Evolutionary conservation across 2,113 vertebrate species (phyloP), one percentile per base, ranked within the genome.

Genomic region (Pungitius pungitius): DNA sequence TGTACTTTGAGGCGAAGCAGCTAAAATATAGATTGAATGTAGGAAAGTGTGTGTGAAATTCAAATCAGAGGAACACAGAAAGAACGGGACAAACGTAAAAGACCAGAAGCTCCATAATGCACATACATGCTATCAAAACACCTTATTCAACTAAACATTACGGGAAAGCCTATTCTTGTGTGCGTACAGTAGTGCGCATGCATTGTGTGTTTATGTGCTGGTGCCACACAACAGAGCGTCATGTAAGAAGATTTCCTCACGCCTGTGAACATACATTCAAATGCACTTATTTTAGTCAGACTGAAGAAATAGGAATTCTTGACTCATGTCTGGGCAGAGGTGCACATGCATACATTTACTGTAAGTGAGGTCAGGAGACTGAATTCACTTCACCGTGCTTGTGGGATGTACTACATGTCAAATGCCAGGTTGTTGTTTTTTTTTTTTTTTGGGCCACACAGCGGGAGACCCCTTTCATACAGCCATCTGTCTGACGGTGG

Each of bases 291-390:
- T 15, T 69, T 37, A 47, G 66, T 83, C 63, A 88, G 81, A 85
- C 77, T 76, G 54, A 85, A 78, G 66, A 82, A 80, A 88, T 83
- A 47, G 56, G 75, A 89, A 90, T 81, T 69, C 74, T 82, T 88
- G 82, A 69, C 86, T 89, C 83, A 85, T 76, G 85, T 88, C 88
- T 88, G 76, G 69, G 78, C 60, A 82, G 57, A 77, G 42, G 69
- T 85, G 81, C 49, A 56, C 62, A 80, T 59, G 73, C 61, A 69
- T 81, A 68, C 68, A 67, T 83, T 81, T 71, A 81, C 22, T 45
- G 65, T 68, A 80, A 80, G 52, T 80, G 77, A 87, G 74, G 84
- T 81, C 83, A 78, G 69, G 45, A 71, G 65, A 64, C 55, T 67
- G 47, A 83, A 86, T 76, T 80, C 59, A 69, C 62, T 47, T 66